phyloP scores from a whole-genome alignment of 2,888 invertebrate species.

The Plusia festucae region DNA sequence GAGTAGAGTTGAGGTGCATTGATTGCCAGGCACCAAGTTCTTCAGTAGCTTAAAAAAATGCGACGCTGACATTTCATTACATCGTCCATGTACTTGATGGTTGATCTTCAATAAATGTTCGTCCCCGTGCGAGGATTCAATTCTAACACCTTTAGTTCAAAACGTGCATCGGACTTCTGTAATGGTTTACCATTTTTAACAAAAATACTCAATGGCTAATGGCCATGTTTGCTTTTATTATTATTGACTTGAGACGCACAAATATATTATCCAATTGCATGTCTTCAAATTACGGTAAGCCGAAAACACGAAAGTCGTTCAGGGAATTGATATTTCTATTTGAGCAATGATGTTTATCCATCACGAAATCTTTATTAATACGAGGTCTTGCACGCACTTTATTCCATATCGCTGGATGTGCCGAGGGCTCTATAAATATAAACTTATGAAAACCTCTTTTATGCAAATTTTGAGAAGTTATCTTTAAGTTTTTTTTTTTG shows the following conservation, averaged over 20 bases:
- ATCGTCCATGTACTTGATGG: no score
- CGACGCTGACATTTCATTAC: no score
- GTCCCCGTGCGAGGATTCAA: no score
- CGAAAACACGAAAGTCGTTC: background rate
- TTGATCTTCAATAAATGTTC: no score
- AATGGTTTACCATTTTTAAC: no score
- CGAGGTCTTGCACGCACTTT: background rate
- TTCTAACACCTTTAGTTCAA: no score
- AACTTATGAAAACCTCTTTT: background rate
- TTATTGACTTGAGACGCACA: background rate
- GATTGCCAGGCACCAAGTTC: no score
- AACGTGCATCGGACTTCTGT: no score
- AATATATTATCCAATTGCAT: background rate
- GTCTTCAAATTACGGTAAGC: background rate
- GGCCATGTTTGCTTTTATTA: background rate
- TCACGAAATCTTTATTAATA: background rate
- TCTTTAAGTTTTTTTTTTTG: background rate
- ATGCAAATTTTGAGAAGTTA: background rate
- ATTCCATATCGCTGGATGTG: background rate
- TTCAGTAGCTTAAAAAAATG: no score
- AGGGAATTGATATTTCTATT: conserved; percentile 7
- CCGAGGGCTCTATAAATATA: background rate
- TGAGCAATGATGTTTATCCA: background rate
- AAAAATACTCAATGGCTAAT: no score
- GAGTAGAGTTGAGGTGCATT: no score